Evolutionary conservation across 2,113 vertebrate species (phyloP).

Genomic region (Lycocorax pyrrhopterus): DNA sequence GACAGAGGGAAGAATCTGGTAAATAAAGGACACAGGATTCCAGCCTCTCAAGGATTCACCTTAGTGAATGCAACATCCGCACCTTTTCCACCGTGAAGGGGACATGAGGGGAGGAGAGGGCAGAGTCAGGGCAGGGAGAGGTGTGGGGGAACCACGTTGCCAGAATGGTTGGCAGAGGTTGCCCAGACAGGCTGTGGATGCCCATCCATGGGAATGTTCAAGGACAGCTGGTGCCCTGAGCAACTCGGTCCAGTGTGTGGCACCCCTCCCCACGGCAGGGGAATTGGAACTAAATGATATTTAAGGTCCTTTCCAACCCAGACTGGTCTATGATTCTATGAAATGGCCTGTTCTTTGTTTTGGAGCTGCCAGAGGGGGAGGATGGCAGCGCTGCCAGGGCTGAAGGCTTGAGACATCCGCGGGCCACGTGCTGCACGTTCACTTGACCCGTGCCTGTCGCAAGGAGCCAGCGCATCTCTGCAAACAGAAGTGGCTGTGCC

Average conservation of each 20-base stretch:
- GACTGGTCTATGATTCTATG: accelerated
- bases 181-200: not conserved
- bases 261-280: not conserved
- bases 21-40: not conserved
- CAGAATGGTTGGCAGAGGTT: not conserved
- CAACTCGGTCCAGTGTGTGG: accelerated
- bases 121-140: not conserved
- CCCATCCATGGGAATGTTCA: not conserved
- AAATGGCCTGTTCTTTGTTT: accelerated
- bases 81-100: not conserved
- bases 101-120: not conserved
- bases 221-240: not conserved
- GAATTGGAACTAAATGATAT: not conserved
- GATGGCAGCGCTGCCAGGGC: accelerated
- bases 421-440: accelerated
- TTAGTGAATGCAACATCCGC: not conserved
- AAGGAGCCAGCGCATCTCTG: not conserved
- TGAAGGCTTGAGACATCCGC: accelerated
- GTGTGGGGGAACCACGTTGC: not conserved
- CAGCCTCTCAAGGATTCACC: not conserved
- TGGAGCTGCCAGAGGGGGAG: not conserved
- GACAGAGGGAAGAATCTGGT: not conserved
- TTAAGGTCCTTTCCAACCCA: not conserved
- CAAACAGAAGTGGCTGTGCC: not conserved
- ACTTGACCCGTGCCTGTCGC: accelerated